Evolutionary conservation across 2,797 vertebrate genomes (phyloP).

Genomic region (Gorsachius magnificus): DNA sequence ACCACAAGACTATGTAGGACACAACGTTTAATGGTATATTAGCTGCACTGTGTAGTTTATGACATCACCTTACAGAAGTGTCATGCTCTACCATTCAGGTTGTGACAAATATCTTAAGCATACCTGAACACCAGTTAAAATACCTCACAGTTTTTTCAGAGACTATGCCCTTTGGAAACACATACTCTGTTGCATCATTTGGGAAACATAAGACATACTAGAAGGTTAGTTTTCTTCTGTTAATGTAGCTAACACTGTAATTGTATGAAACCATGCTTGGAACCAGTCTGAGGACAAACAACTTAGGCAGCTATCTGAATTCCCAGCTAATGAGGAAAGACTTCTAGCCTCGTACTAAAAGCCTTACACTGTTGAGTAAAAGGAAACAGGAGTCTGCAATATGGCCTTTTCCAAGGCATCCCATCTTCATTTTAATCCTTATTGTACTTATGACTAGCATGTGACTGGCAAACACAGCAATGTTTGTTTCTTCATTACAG

Average conservation of each 20-base stretch:
- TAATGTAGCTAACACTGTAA: background rate
- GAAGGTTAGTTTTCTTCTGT: background rate
- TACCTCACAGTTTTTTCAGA: background rate
- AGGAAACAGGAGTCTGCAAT: background rate
- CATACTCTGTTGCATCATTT: background rate
- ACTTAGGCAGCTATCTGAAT: background rate
- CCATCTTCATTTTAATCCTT: background rate
- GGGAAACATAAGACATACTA: background rate
- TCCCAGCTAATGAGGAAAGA: background rate
- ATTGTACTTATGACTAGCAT: background rate
- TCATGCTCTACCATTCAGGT: background rate
- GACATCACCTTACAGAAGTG: background rate
- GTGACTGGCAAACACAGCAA: background rate
- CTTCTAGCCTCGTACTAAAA: background rate
- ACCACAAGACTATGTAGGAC: background rate
- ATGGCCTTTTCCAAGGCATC: background rate
- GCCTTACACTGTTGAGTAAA: background rate
- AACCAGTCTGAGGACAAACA: background rate
- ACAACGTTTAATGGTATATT: background rate
- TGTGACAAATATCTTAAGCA: background rate
- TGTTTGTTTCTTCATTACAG: background rate
- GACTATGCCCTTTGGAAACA: background rate
- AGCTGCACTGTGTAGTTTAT: background rate
- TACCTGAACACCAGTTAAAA: background rate
- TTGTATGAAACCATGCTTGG: background rate